Evolutionary conservation across 2,888 invertebrate genomes (phyloP), one percentile per base, ranked within the genome.

Genomic region (Andrena haemorrhoa): DNA sequence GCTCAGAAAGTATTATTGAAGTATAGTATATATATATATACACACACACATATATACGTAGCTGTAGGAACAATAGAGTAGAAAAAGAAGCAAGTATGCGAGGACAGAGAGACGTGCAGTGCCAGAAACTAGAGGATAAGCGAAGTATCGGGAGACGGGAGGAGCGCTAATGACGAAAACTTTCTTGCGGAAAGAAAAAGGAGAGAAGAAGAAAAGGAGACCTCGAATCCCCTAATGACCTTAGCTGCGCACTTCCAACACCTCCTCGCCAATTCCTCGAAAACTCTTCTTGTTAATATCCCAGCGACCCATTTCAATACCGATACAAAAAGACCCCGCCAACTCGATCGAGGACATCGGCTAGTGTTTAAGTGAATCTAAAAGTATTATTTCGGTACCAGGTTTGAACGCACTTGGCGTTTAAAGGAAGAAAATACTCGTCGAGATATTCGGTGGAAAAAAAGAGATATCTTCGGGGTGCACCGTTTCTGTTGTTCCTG

Each of bases 1-100:
- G 63, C 47, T 82, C 66, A 68, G 79, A 75, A 85, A 85, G 79
- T 86, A 86, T 86, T 79, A 85, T 72, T 65, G 63, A 76, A 81
- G 74, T 79, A 83, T 16, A 41, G 41, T 41, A 41, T 41, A 41
- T 12, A 41, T n/a, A 29, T 35, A 35, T 12, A 41, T 0, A 31
- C 0, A 31, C 29, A 31, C 29, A 31, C 29, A n/a, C n/a, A 49
- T 4, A n/a, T 49, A 56, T 82, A 66, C 49, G 31, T 79, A 69
- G 49, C 20, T 33, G n/a, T 75, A 81, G 12, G 51, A 20, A 70
- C 12, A 60, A 66, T 76, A 74, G 65, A 64, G 47, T 58, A 64
- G 63, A 60, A 41, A 41, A 60, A 33, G 56, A 61, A 58, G n/a
- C 51, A 41, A 65, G 63, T 5, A 23, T 75, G 47, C 35, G 26